Conservation (phyloP, 2,113 vertebrate species). For the Podiceps cristatus region DNA sequence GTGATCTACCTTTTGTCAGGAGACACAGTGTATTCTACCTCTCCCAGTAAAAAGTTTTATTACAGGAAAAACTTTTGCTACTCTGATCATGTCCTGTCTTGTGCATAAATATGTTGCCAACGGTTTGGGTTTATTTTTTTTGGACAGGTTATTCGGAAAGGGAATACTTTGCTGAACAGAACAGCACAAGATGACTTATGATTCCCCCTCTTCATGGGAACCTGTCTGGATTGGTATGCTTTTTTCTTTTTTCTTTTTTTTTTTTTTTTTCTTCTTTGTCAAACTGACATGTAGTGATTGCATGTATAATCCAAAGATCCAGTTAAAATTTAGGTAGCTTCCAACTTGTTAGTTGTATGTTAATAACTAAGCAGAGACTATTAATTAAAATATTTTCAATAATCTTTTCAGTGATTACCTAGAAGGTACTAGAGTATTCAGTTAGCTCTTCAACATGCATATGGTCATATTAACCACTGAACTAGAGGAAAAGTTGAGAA, state of each 20-base stretch:
- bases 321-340: neutral
- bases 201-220: neutral
- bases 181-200: slow-evolving; percentile 32
- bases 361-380: neutral
- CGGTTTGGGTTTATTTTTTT: neutral
- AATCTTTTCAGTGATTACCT: neutral
- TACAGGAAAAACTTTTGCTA: neutral
- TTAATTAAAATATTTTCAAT: neutral
- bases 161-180: slow-evolving; percentile 32
- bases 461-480: neutral
- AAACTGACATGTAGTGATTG: neutral
- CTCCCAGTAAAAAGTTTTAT: neutral
- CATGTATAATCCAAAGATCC: neutral
- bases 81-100: neutral
- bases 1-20: neutral
- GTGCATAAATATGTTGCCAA: neutral
- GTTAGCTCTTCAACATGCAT: neutral
- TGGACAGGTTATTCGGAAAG: slow-evolving; percentile 7
- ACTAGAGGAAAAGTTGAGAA: neutral
- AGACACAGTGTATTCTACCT: neutral
- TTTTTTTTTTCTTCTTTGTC: neutral
- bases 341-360: neutral
- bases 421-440: neutral
- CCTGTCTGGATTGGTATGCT: slow-evolving; percentile 25
- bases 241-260: neutral